phyloP scores from a whole-genome alignment of 2,888 invertebrate genomes.

The Euproctis similis region DNA sequence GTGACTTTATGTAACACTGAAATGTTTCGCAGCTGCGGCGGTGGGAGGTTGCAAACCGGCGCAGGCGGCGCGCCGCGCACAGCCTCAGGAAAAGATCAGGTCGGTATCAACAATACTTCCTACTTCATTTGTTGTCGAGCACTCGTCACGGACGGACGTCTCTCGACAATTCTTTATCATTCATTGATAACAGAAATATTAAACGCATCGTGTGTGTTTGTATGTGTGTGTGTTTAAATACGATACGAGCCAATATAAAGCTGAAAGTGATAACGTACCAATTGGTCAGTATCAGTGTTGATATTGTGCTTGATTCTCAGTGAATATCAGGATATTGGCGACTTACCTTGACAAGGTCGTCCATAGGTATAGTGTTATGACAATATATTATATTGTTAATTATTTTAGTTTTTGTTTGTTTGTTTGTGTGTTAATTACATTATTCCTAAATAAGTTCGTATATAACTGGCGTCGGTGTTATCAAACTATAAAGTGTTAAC shows the following conservation, averaged over 20 bases:
- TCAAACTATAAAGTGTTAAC: too few relatives aligned
- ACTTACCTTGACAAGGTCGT: constrained; percentile 2
- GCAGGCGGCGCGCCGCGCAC: constrained; percentile 48
- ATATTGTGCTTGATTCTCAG: neutral
- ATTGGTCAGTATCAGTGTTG: constrained; percentile 6
- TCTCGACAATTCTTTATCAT: constrained; percentile 14
- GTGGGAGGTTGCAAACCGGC: constrained; percentile 59
- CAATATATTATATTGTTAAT: too few relatives aligned
- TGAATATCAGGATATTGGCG: neutral
- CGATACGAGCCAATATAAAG: constrained; percentile 21
- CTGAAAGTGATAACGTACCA: constrained; percentile 25
- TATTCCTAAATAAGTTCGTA: too few relatives aligned
- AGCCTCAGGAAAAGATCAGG: constrained; percentile 68
- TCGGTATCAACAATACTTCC: constrained; percentile 42
- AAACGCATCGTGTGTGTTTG: neutral
- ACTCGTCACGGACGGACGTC: constrained; percentile 40
- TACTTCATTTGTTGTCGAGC: constrained; percentile 50
- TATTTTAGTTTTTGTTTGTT: too few relatives aligned
- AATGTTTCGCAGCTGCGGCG: constrained; percentile 62
- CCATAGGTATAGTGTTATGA: too few relatives aligned
- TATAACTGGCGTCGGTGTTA: too few relatives aligned
- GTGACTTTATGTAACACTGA: constrained; percentile 57
- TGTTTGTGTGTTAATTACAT: too few relatives aligned
- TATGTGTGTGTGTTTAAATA: constrained; percentile 16
- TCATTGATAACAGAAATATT: constrained; percentile 10